phyloP scores from a whole-genome alignment of 2,888 invertebrate species.

The Xestia c-nigrum region DNA sequence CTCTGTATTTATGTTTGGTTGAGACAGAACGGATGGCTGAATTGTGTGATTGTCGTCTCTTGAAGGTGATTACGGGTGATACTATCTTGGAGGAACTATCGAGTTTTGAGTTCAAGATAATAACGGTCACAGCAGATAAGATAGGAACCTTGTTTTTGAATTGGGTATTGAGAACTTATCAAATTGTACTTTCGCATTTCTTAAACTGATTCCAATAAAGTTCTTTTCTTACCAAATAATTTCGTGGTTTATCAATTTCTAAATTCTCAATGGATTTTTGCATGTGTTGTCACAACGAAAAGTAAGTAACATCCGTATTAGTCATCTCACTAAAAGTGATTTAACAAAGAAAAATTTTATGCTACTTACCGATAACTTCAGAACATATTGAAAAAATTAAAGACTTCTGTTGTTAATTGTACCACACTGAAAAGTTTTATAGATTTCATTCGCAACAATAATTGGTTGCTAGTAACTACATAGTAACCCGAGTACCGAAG shows the following conservation, averaged over 20 bases:
- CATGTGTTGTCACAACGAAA: not conserved
- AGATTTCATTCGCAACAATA: conserved; percentile 1
- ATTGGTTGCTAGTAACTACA: conserved; percentile 23
- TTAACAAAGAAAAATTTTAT: not conserved
- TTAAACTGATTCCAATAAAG: not conserved
- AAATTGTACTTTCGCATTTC: not conserved
- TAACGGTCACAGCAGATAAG: not conserved
- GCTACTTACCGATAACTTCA: not conserved
- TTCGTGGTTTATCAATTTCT: not conserved
- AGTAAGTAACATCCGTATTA: not conserved
- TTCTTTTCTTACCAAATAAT: not conserved
- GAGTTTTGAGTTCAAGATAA: not conserved
- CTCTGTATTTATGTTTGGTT: conserved; percentile 59
- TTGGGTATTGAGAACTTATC: not conserved
- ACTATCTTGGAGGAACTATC: not conserved
- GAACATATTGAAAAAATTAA: not conserved
- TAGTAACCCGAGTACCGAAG: no score
- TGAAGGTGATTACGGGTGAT: conserved; percentile 18
- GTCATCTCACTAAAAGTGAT: not conserved
- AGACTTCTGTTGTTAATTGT: not conserved
- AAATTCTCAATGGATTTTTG: not conserved
- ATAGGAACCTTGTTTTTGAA: not conserved
- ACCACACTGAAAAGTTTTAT: conserved; percentile 13
- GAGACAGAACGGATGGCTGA: conserved; percentile 1
- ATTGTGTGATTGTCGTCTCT: conserved; percentile 26